phyloP scores from a whole-genome alignment of 2,113 vertebrate genomes.

The Prionailurus viverrinus region DNA sequence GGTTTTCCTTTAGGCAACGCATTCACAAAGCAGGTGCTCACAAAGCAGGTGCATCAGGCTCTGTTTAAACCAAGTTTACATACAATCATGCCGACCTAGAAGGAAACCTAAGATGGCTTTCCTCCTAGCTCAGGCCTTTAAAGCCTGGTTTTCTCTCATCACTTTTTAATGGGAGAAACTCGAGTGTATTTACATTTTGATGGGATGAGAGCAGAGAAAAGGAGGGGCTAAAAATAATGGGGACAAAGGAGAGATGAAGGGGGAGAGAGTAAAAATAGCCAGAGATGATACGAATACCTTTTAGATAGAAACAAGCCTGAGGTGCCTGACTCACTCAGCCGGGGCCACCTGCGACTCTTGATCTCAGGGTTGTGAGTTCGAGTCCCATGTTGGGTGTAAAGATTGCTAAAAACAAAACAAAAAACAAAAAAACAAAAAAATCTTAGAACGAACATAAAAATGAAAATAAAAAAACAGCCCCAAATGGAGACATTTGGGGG shows the following conservation, averaged over 20 bases:
- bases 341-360: too few relatives aligned
- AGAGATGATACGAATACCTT: background rate
- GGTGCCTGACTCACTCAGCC: too few relatives aligned
- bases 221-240: slow-evolving; percentile 17
- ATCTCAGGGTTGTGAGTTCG: too few relatives aligned
- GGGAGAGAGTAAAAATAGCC: background rate
- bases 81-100: background rate
- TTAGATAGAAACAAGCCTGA: too few relatives aligned
- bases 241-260: too few relatives aligned
- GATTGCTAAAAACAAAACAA: too few relatives aligned
- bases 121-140: background rate
- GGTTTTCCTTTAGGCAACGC: background rate
- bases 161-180: background rate
- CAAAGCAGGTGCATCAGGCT: background rate
- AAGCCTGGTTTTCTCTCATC: background rate
- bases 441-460: too few relatives aligned
- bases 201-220: background rate
- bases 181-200: background rate
- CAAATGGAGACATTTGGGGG: background rate
- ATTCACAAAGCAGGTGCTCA: background rate
- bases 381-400: too few relatives aligned
- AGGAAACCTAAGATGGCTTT: background rate
- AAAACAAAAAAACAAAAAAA: too few relatives aligned
- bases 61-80: background rate
- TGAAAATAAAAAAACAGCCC: background rate